Conservation (phyloP, 2,888 invertebrate genomes). For the Conops quadrifasciatus region DNA sequence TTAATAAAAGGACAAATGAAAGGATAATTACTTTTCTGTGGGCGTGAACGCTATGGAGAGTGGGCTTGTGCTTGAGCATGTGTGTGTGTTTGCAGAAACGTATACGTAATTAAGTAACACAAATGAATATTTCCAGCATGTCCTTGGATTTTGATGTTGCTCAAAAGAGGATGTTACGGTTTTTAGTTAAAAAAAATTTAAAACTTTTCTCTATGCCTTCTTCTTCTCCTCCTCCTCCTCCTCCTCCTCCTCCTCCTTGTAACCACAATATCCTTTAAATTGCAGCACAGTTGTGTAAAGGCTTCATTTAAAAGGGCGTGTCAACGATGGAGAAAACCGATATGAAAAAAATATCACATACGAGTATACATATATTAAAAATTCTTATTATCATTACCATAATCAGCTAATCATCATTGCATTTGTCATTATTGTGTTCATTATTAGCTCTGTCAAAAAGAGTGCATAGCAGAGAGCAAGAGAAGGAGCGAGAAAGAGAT, state of each 20-base stretch:
- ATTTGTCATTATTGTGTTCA: constrained; percentile 25
- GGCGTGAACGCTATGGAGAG: background rate
- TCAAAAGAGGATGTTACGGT: too few relatives aligned
- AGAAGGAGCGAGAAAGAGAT: background rate
- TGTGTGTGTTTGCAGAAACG: constrained; percentile 2
- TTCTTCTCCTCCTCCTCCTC: background rate
- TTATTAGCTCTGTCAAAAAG: constrained; percentile 30
- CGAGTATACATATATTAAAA: constrained; percentile 53
- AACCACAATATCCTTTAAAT: background rate
- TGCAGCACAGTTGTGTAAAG: too few relatives aligned
- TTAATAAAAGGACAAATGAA: constrained; percentile 36
- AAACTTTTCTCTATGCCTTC: background rate
- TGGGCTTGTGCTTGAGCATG: background rate
- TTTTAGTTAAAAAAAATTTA: too few relatives aligned
- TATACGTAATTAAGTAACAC: constrained; percentile 28
- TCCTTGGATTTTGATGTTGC: constrained; percentile 19
- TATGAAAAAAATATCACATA: constrained; percentile 9
- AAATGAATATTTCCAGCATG: background rate
- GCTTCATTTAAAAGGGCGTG: too few relatives aligned
- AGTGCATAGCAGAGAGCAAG: background rate
- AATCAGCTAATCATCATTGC: background rate
- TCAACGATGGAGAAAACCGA: background rate
- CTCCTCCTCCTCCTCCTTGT: background rate
- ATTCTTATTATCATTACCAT: constrained; percentile 46
- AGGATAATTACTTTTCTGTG: constrained; percentile 34